These are phyloP conservation scores for Crotalus helleri DNA, from an alignment of 2,113 vertebrate genomes.

Conservation along the genomic window DNA sequence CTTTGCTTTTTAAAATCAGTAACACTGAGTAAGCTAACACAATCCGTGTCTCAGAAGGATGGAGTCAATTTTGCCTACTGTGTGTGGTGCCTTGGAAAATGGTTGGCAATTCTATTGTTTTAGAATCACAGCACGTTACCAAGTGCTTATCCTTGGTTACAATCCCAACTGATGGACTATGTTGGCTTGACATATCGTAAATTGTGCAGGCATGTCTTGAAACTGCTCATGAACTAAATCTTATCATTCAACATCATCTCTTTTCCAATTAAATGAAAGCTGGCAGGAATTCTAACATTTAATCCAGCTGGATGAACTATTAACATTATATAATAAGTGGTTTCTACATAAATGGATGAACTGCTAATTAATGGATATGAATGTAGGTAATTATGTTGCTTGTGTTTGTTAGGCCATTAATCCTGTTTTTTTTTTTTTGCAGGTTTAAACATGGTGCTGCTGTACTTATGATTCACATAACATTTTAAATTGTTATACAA, in stretches of 20 bases:
- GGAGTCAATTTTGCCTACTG: background rate
- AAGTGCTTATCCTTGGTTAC: background rate
- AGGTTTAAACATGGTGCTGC: background rate
- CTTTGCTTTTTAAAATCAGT: background rate
- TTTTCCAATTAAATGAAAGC: background rate
- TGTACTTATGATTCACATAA: background rate
- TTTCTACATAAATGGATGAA: background rate
- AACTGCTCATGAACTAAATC: background rate
- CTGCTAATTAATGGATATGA: background rate
- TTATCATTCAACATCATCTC: background rate
- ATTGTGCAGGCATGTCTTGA: background rate
- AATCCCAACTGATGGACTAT: background rate
- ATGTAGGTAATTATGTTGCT: background rate
- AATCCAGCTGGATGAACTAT: background rate
- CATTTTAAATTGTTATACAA: background rate
- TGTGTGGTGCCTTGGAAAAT: background rate
- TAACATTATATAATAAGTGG: background rate
- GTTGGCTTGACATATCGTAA: background rate
- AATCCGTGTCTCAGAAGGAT: background rate
- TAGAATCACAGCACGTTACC: background rate
- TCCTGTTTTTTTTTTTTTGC: background rate
- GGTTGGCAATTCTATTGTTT: background rate
- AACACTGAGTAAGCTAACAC: background rate
- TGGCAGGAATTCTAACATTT: background rate
- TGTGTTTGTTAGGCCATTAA: background rate